phyloP scores from a whole-genome alignment of 2,888 invertebrate genomes.

The Uropetala carovei region DNA sequence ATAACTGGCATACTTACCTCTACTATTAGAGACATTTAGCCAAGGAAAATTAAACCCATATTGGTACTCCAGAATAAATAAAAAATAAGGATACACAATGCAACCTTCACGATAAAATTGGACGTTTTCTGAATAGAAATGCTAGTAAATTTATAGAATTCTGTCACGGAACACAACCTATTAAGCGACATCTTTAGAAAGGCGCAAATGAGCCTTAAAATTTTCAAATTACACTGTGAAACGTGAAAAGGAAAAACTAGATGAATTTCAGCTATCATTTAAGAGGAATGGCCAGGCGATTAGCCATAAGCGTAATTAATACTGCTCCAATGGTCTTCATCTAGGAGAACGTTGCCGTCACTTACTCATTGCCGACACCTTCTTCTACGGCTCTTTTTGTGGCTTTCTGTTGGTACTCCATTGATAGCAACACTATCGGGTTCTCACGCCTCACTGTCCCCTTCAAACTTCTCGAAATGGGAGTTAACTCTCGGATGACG shows the following conservation, averaged over 20 bases:
- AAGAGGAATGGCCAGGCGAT: background rate
- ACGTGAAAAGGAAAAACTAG: background rate
- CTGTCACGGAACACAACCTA: no score
- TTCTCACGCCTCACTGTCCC: background rate
- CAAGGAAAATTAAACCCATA: no score
- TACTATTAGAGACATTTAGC: no score
- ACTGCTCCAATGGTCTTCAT: background rate
- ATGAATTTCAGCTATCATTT: background rate
- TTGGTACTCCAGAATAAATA: no score
- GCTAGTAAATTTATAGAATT: no score
- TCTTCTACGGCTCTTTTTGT: slow-evolving; percentile 31
- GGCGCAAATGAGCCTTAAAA: background rate
- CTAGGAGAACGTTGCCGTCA: background rate
- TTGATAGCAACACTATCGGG: background rate
- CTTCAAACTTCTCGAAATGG: background rate
- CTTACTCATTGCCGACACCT: slow-evolving; percentile 39
- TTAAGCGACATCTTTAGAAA: no score
- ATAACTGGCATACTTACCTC: no score
- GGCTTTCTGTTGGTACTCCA: slow-evolving; percentile 31
- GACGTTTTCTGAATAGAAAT: no score
- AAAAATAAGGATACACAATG: no score
- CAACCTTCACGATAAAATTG: no score
- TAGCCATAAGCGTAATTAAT: background rate
- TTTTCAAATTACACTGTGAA: background rate
- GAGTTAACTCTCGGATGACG: slow-evolving; percentile 34